Conservation (phyloP, 2,888 invertebrate genomes). For the Coronaproctus castanopsis region DNA sequence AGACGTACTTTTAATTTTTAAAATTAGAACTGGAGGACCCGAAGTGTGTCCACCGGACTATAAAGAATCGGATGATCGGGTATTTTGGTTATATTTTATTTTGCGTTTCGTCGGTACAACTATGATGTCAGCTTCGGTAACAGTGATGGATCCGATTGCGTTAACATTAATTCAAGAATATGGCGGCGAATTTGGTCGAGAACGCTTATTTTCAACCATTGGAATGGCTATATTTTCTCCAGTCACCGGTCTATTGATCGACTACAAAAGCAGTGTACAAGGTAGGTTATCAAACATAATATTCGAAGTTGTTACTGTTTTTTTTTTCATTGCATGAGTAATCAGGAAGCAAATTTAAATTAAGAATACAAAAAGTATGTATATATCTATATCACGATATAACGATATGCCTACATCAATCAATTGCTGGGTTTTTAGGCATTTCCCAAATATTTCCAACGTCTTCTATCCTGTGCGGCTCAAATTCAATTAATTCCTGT, state of each 20-base stretch:
- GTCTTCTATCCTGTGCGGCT: too few species aligned
- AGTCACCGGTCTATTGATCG: slow-evolving; percentile 56
- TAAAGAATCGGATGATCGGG: slow-evolving; percentile 50
- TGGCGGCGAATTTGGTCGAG: slow-evolving; percentile 61
- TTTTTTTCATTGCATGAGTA: too few species aligned
- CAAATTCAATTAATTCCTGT: too few species aligned
- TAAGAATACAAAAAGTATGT: too few species aligned
- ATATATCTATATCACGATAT: too few species aligned
- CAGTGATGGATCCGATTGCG: slow-evolving; percentile 73
- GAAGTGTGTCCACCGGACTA: slow-evolving; percentile 61
- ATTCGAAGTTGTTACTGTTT: too few species aligned
- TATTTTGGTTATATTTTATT: slow-evolving; percentile 66
- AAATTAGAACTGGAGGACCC: slow-evolving; percentile 47
- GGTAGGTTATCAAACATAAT: slow-evolving; percentile 17
- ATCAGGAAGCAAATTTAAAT: too few species aligned
- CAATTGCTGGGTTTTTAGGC: too few species aligned
- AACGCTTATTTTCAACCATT: slow-evolving; percentile 55
- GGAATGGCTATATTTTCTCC: slow-evolving; percentile 69
- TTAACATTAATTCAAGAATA: slow-evolving; percentile 66
- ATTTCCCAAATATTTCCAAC: too few species aligned
- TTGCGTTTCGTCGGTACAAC: slow-evolving; percentile 59
- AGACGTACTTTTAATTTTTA: too few species aligned
- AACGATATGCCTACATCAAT: too few species aligned
- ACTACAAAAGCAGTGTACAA: slow-evolving; percentile 37
- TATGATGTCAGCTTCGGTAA: slow-evolving; percentile 64